Evolutionary conservation across 2,797 vertebrate species (phyloP).

Genomic region (Carcharodon carcharias): DNA sequence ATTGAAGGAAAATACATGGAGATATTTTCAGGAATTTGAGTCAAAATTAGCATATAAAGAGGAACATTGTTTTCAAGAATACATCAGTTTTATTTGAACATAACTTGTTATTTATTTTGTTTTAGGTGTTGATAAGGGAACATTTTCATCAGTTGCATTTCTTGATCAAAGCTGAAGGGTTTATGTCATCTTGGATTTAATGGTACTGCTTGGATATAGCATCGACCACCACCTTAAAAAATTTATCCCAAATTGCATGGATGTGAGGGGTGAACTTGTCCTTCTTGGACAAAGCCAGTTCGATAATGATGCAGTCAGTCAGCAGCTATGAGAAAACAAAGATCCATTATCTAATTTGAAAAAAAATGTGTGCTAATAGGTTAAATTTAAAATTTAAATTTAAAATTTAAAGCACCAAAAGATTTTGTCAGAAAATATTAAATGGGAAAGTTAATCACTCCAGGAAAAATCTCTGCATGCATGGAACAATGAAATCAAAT

Average conservation of each 20-base stretch:
- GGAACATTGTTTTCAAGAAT: not conserved
- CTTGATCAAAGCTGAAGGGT: not conserved
- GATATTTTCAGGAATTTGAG: not conserved
- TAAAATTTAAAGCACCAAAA: not conserved
- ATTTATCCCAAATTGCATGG: not conserved
- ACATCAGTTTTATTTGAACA: not conserved
- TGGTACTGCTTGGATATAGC: not conserved
- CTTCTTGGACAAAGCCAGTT: not conserved
- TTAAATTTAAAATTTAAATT: not conserved
- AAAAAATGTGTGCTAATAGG: not conserved
- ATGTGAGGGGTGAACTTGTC: not conserved
- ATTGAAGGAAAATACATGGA: not conserved
- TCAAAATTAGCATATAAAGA: not conserved
- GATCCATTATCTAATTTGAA: not conserved
- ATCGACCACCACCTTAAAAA: not conserved
- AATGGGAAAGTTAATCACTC: not conserved
- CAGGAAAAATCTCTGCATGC: not conserved
- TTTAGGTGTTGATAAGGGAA: not conserved
- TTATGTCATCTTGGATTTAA: not conserved
- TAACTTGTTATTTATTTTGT: no score
- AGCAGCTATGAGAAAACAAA: not conserved
- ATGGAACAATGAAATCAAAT: no score
- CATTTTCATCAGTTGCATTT: not conserved
- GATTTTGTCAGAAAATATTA: not conserved
- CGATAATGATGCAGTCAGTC: not conserved